Percentiles rank a stretch among this genome's conserved stretches.
These are phyloP conservation scores for Littorina saxatilis DNA, from an alignment of 1,140 invertebrate genomes.

Conservation along the genomic window DNA sequence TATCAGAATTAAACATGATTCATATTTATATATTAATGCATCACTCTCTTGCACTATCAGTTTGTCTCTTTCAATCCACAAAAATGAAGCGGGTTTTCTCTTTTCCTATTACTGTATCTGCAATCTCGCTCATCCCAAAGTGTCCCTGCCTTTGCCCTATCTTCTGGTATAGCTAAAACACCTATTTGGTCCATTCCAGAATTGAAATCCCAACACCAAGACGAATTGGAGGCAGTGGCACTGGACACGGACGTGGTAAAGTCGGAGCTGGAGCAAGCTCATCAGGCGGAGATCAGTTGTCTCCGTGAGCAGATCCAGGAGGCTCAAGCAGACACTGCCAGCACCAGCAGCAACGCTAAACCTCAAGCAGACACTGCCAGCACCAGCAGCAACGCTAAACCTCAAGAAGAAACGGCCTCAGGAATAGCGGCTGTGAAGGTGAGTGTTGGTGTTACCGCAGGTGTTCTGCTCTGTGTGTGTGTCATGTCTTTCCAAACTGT, in stretches of 20 bases:
- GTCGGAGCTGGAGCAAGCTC: slow-evolving; percentile 52
- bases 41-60: too few species aligned
- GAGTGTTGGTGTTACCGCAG: not conserved
- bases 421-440: not conserved
- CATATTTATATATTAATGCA: too few species aligned
- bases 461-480: not conserved
- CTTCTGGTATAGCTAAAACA: too few species aligned
- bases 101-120: too few species aligned
- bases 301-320: slow-evolving; percentile 47
- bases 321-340: not conserved
- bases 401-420: not conserved
- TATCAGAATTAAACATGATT: too few species aligned
- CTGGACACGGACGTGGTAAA: slow-evolving; percentile 44
- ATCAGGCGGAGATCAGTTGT: slow-evolving; percentile 55
- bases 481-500: not conserved
- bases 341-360: not conserved
- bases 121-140: too few species aligned
- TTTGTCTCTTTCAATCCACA: too few species aligned
- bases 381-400: not conserved
- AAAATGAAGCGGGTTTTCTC: too few species aligned
- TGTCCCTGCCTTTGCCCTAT: too few species aligned
- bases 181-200: too few species aligned
- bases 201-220: slow-evolving; percentile 43
- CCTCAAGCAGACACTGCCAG: not conserved
- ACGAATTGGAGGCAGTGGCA: slow-evolving; percentile 42